Base-by-base conservation (phyloP, 2,113 vertebrate genomes). In the Chamaetylas fuelleborni region DNA sequence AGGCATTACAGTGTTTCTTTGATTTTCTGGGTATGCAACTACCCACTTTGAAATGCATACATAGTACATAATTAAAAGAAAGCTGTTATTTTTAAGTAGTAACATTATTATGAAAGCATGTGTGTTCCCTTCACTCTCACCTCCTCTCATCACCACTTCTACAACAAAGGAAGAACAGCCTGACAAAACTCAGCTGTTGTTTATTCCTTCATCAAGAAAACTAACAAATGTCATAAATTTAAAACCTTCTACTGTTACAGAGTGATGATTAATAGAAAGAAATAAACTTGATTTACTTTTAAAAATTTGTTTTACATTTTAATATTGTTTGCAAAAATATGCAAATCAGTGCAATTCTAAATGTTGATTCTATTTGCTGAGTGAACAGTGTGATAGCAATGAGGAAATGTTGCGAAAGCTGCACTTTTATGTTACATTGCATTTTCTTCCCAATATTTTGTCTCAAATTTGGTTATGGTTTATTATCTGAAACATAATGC, bases 241-340 rank as follows among this genome's bases (percentile, higher is more conserved):
- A 64, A 81, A 83, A 57, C 3, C 18, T 61, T 40, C 3, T 19
- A n/a, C 14, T 26, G 1, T 29, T 57, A n/a, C 10, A 57, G 15
- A 5, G 31, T 13, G 2, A 5, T 72, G 28, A 79, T 42, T 71
- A 60, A 90, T 29, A 60, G 11, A 71, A 70, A 53, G 7, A 79
- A 7, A 3, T 17, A 25, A 51, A 45, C 6, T 25, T 43, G 5
- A 7, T 11, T 16, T 86, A 25, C 8, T 3, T 34, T 34, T 50
- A 31, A 3, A 2, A 1, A 28, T 23, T 73, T 42, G n/a, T 6
- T 0, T 0, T 11, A 62, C 29, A 11, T 7, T 67, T 62, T 57
- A 29, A 25, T 19, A 45, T 61, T 65, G 20, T 34, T 84, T 65
- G 12, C 14, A 92, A 84, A 84, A 64, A 53, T 22, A 5, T 78